A percentile compares a stretch with the other conserved stretches of the same genome.
Evolutionary conservation across 2,888 invertebrate species (phyloP).

Genomic region (Drosophila neotestacea): DNA sequence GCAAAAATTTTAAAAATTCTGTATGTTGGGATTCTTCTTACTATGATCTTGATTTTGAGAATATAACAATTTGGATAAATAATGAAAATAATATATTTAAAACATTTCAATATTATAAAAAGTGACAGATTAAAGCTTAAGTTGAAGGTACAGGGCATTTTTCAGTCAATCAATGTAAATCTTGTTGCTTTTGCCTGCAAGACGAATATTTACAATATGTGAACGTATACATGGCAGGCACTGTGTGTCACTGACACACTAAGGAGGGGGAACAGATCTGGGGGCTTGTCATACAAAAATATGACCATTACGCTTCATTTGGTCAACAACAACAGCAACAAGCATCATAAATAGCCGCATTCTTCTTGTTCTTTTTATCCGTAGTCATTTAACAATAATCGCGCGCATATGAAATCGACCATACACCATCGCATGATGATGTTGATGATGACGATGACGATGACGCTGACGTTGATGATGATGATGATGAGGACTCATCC

Average conservation of each 20-base stretch:
- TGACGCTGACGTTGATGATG: slow-evolving; percentile 2
- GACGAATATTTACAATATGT: slow-evolving; percentile 43
- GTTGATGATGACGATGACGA: slow-evolving; percentile 9
- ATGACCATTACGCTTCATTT: slow-evolving; percentile 58
- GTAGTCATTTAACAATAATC: slow-evolving; percentile 72
- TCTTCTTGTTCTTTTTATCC: slow-evolving; percentile 46
- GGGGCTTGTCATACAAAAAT: slow-evolving; percentile 46
- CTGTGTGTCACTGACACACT: not conserved
- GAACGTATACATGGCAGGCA: slow-evolving; percentile 20
- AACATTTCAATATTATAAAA: too few relatives aligned
- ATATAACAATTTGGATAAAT: too few relatives aligned
- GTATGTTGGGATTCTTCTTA: too few relatives aligned
- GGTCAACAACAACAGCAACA: slow-evolving; percentile 52
- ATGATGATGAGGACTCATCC: slow-evolving; percentile 2
- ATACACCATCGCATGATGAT: slow-evolving; percentile 36
- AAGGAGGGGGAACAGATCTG: not conserved
- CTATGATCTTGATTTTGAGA: too few relatives aligned
- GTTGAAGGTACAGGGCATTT: not conserved
- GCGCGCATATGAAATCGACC: slow-evolving; percentile 65
- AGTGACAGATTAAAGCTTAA: too few relatives aligned
- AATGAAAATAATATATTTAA: too few relatives aligned
- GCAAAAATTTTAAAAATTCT: too few relatives aligned
- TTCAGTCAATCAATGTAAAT: not conserved
- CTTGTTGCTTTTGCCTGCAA: slow-evolving; percentile 12
- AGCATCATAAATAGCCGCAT: slow-evolving; percentile 43